These are phyloP conservation scores for Amphiprion ocellaris DNA, from an alignment of 2,113 vertebrate genomes.

Conservation along the genomic window DNA sequence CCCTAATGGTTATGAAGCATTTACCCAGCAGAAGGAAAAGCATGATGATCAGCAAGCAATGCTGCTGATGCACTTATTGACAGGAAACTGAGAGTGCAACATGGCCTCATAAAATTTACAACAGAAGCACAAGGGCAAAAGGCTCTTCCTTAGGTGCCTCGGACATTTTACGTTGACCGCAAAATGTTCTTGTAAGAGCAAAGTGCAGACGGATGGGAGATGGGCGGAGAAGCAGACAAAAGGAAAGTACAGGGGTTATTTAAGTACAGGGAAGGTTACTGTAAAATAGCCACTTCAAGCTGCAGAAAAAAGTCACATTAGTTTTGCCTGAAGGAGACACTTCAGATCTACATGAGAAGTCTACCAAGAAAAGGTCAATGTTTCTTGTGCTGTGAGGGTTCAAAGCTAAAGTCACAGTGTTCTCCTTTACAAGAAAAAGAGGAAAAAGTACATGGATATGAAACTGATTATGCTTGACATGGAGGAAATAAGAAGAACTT, in stretches of 20 bases:
- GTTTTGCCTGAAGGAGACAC: too few species aligned
- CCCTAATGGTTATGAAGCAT: not conserved
- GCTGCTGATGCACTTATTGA: slow-evolving; percentile 60
- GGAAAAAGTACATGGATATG: too few species aligned
- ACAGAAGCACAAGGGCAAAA: slow-evolving; percentile 50
- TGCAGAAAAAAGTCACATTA: not conserved
- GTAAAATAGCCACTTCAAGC: not conserved
- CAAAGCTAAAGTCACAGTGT: too few species aligned
- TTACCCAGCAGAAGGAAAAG: not conserved
- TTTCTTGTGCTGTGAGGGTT: too few species aligned
- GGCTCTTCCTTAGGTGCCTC: slow-evolving; percentile 9
- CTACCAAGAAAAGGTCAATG: too few species aligned
- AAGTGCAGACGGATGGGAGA: slow-evolving; percentile 16
- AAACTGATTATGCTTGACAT: not conserved
- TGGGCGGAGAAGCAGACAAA: slow-evolving; percentile 5
- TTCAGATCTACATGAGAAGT: too few species aligned
- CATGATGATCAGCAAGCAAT: slow-evolving; percentile 26
- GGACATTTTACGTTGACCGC: slow-evolving; percentile 27
- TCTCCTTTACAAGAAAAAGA: too few species aligned
- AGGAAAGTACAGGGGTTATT: not conserved
- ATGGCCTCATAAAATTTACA: slow-evolving; percentile 67
- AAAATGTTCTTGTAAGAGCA: slow-evolving; percentile 33
- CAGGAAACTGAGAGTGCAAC: slow-evolving; percentile 60
- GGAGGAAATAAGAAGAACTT: not conserved
- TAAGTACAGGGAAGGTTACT: not conserved